Base-by-base conservation (phyloP, 2,797 vertebrate genomes). In the Hyperoplus immaculatus region DNA sequence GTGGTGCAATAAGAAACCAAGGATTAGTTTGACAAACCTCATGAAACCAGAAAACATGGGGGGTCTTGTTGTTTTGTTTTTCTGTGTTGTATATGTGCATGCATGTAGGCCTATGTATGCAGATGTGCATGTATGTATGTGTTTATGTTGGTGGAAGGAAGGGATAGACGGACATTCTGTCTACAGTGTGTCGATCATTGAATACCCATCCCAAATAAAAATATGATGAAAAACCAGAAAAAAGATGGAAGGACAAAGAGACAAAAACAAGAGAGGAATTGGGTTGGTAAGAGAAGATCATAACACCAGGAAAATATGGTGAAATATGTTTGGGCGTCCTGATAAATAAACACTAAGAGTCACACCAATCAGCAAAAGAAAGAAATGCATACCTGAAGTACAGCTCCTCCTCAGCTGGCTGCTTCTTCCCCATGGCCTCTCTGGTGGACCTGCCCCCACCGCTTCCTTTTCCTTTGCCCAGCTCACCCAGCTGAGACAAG, bases 391-490 rank as follows among this genome's bases (percentile, higher is more conserved):
- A 99, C 98, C 88, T 97, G 92, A 99, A 99, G 85, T 97, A 99
- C 70, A 96, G 94, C 80, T 99, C 98, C 91, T 98, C 97, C 81
- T 96, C 95, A 0, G 97, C 97, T 0, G 96, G 96, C 84, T 97
- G 88, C 76, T 89, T 96, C 87, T 95, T 97, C 0, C 96, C 97
- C 75, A 99, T 95, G 54, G 96, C 97, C 50, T 97, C 97, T 16
- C 97, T 93, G 70, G 99, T 90, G 0, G 96, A 75, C 0, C 98
- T 97, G 21, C 97, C 95, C 3, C 92, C 91, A 0, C 96, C 92
- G 0, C 96, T 95, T 43, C 94, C 93, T 87, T 96, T 96, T 64
- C 96, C 97, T 91, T 94, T 95, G 0, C 97, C 97, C 87, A 97
- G 88, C 59, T 97, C 97, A 3, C 97, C 97, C 63, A 97, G 75